Percentiles rank a stretch among this genome's conserved stretches.
Conservation (phyloP, 2,888 invertebrate species). For the Pristionchus mayeri region DNA sequence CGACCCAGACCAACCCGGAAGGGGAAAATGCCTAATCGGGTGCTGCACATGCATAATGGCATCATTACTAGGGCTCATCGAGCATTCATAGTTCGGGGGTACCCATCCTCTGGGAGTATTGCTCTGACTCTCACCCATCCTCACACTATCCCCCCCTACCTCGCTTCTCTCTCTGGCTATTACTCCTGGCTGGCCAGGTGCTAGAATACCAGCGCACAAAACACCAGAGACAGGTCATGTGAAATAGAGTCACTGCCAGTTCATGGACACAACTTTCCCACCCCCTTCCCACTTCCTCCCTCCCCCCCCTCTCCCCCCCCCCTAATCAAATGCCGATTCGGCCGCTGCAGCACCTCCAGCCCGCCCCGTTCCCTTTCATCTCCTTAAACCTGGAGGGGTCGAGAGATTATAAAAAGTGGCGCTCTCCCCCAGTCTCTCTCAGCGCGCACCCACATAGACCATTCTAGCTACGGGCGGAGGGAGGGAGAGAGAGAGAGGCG, state of each 20-base stretch:
- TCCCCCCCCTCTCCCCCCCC: not conserved
- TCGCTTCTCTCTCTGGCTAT: not conserved
- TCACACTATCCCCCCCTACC: not conserved
- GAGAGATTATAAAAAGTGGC: not conserved
- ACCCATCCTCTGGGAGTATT: not conserved
- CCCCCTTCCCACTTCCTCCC: too few relatives aligned
- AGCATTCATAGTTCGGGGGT: not conserved
- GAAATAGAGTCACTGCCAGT: not conserved
- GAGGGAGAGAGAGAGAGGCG: conserved; percentile 16
- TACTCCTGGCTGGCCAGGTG: too few relatives aligned
- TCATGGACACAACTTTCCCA: too few relatives aligned
- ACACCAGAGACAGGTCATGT: too few relatives aligned
- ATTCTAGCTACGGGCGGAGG: not conserved
- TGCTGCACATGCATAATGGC: too few relatives aligned
- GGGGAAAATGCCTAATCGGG: too few relatives aligned
- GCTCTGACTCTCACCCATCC: not conserved
- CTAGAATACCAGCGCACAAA: too few relatives aligned
- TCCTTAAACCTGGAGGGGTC: not conserved
- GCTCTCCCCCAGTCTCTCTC: conserved; percentile 16
- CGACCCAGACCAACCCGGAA: not conserved
- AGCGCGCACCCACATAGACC: conserved; percentile 4
- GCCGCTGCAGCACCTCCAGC: not conserved
- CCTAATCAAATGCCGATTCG: not conserved
- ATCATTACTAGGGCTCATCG: not conserved
- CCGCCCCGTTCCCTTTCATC: not conserved